Evolutionary conservation across 2,888 invertebrate genomes (phyloP), one percentile per base, ranked within the genome.

Genomic region (Leptopilina myrica): DNA sequence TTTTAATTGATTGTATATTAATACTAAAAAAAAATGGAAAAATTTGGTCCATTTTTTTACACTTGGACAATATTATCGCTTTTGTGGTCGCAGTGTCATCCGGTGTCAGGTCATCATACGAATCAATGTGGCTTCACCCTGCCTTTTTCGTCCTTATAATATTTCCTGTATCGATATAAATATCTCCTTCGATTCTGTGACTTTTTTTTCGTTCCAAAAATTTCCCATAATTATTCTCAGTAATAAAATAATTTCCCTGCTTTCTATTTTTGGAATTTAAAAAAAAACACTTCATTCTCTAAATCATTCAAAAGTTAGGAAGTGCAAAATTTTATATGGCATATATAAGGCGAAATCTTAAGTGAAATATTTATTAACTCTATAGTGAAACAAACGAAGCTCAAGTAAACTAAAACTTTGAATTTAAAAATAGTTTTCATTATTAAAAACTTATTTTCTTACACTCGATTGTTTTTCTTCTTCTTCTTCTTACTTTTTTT

Each of bases 51-150:
- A 33, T 33, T 20, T 20, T 33, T 40, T n/a, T 40, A 9, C 11
- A 46, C 46, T 49, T 20, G 43, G 6, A 7, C 53, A 8, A 20
- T 67, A 15, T 49, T 67, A 67, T 67, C 49, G 33, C 14, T 73
- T 20, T 80, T 84, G 84, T 80, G 84, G 84, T 84, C 81, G n/a
- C n/a, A 80, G 84, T 80, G 82, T 81, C 73, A 84, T 84, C 81
- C 81, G 84, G 81, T 82, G 80, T 79, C 79, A 80, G 81, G 81
- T 78, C 80, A 80, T 82, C 79, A 82, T 79, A 78, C 83, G 82
- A 81, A 81, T 82, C 81, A 77, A 80, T 84, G 79, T 69, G 84
- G 84, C 84, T 84, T 84, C 84, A 80, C 81, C 84, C 80, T 82
- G 69, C 59, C 20, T 20, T 79, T 59, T 82, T 80, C 79, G 80